Evolutionary conservation across 2,113 vertebrate species (phyloP).

Genomic region (Stictonetta naevosa): DNA sequence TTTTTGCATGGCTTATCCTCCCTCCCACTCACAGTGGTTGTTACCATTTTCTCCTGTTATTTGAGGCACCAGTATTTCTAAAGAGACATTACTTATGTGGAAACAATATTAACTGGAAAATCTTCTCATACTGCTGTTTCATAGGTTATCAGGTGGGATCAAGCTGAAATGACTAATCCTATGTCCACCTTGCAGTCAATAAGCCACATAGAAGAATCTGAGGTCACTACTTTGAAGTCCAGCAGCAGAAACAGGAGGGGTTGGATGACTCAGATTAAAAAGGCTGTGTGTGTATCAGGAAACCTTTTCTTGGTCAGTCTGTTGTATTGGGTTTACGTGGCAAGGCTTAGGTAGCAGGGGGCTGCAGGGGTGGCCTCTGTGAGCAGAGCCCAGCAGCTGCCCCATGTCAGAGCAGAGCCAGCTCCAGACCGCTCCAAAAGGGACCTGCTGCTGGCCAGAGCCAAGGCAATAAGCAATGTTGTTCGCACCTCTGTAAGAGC

Average conservation of each 20-base stretch:
- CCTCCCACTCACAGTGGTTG: neutral
- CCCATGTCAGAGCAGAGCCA: no score
- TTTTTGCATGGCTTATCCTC: constrained; percentile 11
- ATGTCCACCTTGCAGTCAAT: neutral
- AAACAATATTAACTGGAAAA: neutral
- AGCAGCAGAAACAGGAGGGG: neutral
- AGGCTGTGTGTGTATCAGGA: neutral
- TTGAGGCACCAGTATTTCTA: neutral
- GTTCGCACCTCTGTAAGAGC: no score
- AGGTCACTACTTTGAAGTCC: constrained; percentile 8
- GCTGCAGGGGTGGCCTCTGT: no score
- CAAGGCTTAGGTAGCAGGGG: no score
- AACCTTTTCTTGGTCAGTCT: neutral
- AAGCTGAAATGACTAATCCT: constrained; percentile 9
- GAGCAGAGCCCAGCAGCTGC: no score
- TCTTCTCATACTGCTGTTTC: neutral
- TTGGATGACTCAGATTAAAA: neutral
- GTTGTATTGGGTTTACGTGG: neutral
- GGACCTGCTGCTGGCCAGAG: no score
- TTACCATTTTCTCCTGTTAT: constrained; percentile 9
- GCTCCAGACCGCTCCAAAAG: no score
- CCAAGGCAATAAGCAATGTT: no score
- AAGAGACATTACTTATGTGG: neutral
- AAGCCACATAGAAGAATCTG: constrained; percentile 10
- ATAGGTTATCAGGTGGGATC: constrained; percentile 9